Base-by-base conservation (phyloP, 2,888 invertebrate species). In the Heliothis peltigera region DNA sequence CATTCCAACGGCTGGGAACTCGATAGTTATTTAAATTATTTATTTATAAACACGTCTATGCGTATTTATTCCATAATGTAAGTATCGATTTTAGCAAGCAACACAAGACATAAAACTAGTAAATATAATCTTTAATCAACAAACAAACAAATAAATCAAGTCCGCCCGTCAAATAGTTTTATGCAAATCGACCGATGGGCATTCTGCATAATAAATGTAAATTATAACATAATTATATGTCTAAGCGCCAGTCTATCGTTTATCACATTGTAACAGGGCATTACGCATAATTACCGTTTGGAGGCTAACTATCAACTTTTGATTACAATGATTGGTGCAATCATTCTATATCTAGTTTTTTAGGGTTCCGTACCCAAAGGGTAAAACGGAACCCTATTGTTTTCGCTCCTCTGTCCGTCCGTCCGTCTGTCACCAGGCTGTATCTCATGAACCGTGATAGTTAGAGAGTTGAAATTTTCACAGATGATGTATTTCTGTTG, bases 201-300 rank as follows among this genome's bases (percentile, higher is more conserved):
- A 75, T 64, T 67, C 54, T 59, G 58, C 19, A n/a, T 56, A 76
- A 68, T 71, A 64, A 56, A 78, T 70, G 71, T 54, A 80, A 75
- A 75, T 77, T 67, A 70, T 59, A 39, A 44, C 48, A 64, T 79
- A 80, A 80, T 80, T 69, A 77, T 35, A 80, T 15, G 77, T 63
- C 68, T 43, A 60, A 47, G 54, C 67, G 51, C 48, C 56, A 39
- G 55, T 71, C 65, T 66, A 39, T 17, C 59, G 66, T 76, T 79
- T 79, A 80, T 71, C 79, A 78, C 70, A 54, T 67, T 67, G 73
- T 80, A 67, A 80, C 55, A 39, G 53, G 32, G 22, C 28, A 76
- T 70, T 79, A 73, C 43, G 15, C 8, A 35, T 68, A 74, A 70
- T 80, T 42, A 46, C 57, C 21, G n/a, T 35, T 54, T 58, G 48